phyloP scores from a whole-genome alignment of 2,888 invertebrate species.

The Aphidius colemani region DNA sequence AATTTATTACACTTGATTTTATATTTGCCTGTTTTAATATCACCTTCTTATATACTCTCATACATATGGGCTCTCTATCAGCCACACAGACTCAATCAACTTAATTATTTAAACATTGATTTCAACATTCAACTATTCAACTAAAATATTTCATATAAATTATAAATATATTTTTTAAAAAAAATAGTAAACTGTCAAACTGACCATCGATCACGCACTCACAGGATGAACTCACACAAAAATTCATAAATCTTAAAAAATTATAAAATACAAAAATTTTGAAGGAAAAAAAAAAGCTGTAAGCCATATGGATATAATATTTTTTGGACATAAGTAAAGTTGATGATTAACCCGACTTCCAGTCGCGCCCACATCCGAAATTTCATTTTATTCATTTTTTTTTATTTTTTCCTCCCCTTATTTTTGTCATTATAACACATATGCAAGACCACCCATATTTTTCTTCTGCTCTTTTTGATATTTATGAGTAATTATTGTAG shows the following conservation, averaged over 20 bases:
- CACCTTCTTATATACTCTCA: no score
- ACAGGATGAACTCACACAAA: neutral
- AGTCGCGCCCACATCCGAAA: slow-evolving; percentile 26
- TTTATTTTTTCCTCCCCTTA: slow-evolving; percentile 8
- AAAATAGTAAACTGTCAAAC: neutral
- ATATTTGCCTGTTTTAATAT: slow-evolving; percentile 9
- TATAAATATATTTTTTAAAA: neutral
- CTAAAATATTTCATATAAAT: no score
- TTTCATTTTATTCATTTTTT: slow-evolving; percentile 17
- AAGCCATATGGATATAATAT: slow-evolving; percentile 48
- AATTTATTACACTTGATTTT: slow-evolving; percentile 48
- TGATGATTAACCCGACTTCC: slow-evolving; percentile 20
- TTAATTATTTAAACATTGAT: no score
- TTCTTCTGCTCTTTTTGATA: neutral
- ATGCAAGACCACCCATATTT: slow-evolving; percentile 27
- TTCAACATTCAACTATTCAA: no score
- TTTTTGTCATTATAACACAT: slow-evolving; percentile 23
- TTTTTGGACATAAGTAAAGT: no score
- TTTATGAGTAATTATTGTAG: no score
- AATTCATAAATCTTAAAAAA: no score
- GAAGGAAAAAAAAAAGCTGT: slow-evolving; percentile 44
- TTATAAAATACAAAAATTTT: neutral
- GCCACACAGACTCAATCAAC: no score
- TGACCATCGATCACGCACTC: neutral
- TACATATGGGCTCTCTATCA: no score